Evolutionary conservation across 2,797 vertebrate species (phyloP).

Genomic region (Rhincodon typus): DNA sequence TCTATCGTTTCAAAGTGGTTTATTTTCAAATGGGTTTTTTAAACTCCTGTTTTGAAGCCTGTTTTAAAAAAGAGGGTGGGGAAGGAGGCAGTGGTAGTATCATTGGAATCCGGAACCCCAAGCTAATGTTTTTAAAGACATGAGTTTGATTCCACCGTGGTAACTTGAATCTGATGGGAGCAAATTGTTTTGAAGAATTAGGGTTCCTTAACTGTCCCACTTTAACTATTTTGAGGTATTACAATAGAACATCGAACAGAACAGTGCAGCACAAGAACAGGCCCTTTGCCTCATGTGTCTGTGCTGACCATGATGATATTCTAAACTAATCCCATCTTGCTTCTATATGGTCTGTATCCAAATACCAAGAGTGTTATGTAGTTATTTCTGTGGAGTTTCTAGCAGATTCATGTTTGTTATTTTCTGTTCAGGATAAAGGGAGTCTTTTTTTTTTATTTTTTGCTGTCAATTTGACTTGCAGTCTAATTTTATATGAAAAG

Average conservation of each 20-base stretch:
- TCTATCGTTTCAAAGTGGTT: too few species aligned
- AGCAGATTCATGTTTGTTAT: neutral
- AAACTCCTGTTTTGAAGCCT: too few species aligned
- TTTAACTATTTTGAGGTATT: neutral
- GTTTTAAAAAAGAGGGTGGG: too few species aligned
- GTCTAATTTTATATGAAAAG: neutral
- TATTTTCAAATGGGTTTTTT: too few species aligned
- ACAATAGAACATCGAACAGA: neutral
- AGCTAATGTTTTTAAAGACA: neutral
- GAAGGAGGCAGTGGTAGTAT: too few species aligned
- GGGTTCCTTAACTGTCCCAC: neutral
- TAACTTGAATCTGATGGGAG: neutral
- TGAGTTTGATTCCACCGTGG: neutral
- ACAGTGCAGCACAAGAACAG: too few species aligned
- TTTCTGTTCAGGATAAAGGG: neutral
- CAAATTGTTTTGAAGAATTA: neutral
- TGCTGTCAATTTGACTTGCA: neutral
- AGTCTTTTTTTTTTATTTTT: too few species aligned
- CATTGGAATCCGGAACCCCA: too few species aligned
- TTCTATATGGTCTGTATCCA: neutral
- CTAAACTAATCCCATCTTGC: too few species aligned
- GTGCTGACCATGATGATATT: too few species aligned
- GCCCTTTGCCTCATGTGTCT: too few species aligned
- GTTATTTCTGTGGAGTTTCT: neutral
- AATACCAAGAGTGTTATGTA: neutral